phyloP scores from a whole-genome alignment of 2,888 invertebrate species.

The Melieria crassipennis region DNA sequence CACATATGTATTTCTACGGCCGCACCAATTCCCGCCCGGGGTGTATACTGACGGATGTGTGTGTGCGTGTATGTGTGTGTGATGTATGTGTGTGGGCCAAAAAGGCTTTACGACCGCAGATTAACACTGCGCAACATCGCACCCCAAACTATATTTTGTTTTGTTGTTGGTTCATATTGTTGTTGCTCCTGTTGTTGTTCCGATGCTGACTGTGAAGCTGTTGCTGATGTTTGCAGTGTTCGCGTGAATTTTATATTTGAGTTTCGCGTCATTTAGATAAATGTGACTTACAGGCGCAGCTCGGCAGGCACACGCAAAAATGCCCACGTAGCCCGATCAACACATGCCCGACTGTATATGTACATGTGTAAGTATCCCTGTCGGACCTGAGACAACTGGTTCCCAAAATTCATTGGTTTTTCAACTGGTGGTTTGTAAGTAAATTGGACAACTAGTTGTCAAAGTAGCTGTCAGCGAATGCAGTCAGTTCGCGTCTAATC shows the following conservation, averaged over 20 bases:
- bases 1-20: neutral
- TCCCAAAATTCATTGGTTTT: no score
- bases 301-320: neutral
- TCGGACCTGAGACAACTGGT: no score
- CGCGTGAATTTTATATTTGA: neutral
- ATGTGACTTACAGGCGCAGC: neutral
- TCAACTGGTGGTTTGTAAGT: no score
- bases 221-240: neutral
- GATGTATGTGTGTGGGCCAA: neutral
- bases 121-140: no score
- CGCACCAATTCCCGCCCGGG: neutral
- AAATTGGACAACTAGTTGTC: no score
- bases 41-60: neutral
- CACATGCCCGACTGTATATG: neutral
- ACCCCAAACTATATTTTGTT: no score
- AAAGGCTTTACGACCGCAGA: neutral
- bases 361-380: no score
- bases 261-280: slow-evolving; percentile 1
- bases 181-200: neutral
- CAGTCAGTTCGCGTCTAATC: no score
- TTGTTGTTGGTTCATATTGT: no score
- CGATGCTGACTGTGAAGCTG: neutral
- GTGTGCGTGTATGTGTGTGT: neutral
- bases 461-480: no score
- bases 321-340: neutral